Conservation (phyloP, 2,888 invertebrate species). For the Phortica okadai region DNA sequence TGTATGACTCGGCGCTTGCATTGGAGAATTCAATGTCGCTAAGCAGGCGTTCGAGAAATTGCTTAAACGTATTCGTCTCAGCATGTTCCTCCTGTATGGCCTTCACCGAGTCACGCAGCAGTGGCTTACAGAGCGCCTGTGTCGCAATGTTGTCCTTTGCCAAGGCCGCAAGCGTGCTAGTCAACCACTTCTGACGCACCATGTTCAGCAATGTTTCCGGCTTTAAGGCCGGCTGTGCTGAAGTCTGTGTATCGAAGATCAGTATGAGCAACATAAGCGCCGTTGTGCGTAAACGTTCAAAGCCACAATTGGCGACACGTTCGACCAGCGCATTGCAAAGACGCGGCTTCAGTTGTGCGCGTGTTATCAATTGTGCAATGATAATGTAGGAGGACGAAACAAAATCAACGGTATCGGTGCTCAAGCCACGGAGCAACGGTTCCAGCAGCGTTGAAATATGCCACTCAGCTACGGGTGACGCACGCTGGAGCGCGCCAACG, state of each 20-base stretch:
- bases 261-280: slow-evolving; percentile 82
- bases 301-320: slow-evolving; percentile 78
- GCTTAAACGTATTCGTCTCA: slow-evolving; percentile 77
- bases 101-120: slow-evolving; percentile 79
- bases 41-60: slow-evolving; percentile 80
- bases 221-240: slow-evolving; percentile 77
- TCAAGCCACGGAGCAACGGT: slow-evolving; percentile 83
- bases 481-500: slow-evolving; percentile 83
- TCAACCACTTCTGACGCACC: slow-evolving; percentile 77
- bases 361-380: slow-evolving; percentile 82
- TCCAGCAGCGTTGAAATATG: slow-evolving; percentile 84
- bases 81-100: slow-evolving; percentile 78
- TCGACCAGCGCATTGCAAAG: slow-evolving; percentile 81
- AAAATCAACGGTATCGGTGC: slow-evolving; percentile 83
- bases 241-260: slow-evolving; percentile 82
- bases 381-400: slow-evolving; percentile 86
- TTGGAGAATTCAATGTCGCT: slow-evolving; percentile 80
- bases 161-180: slow-evolving; percentile 78
- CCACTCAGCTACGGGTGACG: slow-evolving; percentile 79
- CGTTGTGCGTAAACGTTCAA: slow-evolving; percentile 80
- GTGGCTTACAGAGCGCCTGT: slow-evolving; percentile 79
- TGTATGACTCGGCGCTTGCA: slow-evolving; percentile 78
- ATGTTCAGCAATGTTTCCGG: slow-evolving; percentile 78
- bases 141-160: slow-evolving; percentile 79
- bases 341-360: slow-evolving; percentile 79